Evolutionary conservation across 2,888 invertebrate genomes (phyloP).

Genomic region (Leptothorax acervorum): DNA sequence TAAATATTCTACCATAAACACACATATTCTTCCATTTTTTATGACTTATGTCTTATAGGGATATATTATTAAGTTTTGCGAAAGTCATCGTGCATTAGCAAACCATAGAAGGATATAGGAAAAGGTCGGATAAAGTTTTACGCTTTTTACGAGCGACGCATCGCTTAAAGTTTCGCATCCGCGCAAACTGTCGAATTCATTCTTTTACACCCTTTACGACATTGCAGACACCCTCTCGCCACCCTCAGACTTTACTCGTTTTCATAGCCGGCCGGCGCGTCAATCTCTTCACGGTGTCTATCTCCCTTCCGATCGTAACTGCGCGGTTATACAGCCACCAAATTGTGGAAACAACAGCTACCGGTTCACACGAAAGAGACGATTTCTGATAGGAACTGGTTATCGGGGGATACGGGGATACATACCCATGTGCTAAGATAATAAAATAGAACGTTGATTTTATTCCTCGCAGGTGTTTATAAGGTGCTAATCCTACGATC

Average conservation of each 20-base stretch:
- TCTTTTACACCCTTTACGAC: slow-evolving; percentile 38
- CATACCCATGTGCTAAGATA: background rate
- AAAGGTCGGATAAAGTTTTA: slow-evolving; percentile 8
- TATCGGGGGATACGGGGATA: background rate
- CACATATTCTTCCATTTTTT: slow-evolving; percentile 13
- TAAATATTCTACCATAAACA: background rate
- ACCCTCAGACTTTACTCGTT: slow-evolving; percentile 17
- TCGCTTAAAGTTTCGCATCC: slow-evolving; percentile 30
- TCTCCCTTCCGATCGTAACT: slow-evolving; percentile 44
- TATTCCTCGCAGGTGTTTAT: slow-evolving; percentile 13
- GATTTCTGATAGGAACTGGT: slow-evolving; percentile 22
- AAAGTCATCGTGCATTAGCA: slow-evolving; percentile 21
- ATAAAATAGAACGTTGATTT: slow-evolving; percentile 30
- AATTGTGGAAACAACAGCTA: slow-evolving; percentile 41
- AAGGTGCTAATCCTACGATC: background rate
- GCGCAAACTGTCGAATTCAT: slow-evolving; percentile 13
- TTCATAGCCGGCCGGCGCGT: background rate
- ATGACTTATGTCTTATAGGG: background rate
- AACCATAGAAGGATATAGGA: background rate
- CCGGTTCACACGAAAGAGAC: background rate
- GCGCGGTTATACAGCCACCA: slow-evolving; percentile 26
- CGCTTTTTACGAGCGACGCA: slow-evolving; percentile 40
- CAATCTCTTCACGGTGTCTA: slow-evolving; percentile 11
- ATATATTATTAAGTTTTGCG: background rate
- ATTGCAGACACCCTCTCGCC: slow-evolving; percentile 16